phyloP scores from a whole-genome alignment of 2,113 vertebrate species.

The Galbula dea region DNA sequence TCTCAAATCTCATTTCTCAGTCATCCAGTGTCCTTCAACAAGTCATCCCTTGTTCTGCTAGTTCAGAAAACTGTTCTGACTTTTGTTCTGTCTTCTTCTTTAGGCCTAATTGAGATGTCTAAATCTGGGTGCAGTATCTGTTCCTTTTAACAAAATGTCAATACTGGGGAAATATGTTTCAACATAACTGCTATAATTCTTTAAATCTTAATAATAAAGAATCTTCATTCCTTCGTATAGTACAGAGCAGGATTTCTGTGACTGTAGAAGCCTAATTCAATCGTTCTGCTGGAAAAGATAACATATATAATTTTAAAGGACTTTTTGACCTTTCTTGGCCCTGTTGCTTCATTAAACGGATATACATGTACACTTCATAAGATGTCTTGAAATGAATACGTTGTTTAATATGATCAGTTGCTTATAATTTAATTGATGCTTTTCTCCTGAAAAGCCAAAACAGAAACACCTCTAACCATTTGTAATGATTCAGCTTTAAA shows the following conservation, averaged over 20 bases:
- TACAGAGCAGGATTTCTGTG: not conserved
- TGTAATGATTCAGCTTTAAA: not conserved
- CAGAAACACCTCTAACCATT: not conserved
- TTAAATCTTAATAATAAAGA: not conserved
- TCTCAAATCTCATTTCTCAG: not conserved
- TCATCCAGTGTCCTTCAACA: not conserved
- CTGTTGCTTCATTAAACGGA: not conserved
- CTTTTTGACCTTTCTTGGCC: not conserved
- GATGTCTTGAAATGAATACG: not conserved
- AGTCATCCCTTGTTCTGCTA: not conserved
- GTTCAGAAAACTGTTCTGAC: not conserved
- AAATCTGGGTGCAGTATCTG: not conserved
- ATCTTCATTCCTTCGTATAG: not conserved
- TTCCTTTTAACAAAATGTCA: not conserved
- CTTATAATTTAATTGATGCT: not conserved
- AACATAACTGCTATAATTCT: not conserved
- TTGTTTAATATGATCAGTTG: not conserved
- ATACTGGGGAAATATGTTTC: not conserved
- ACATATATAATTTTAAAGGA: not conserved
- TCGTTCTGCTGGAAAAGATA: not conserved
- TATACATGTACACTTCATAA: not conserved
- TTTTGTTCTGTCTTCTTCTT: not conserved
- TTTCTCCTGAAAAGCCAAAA: slow-evolving; percentile 1
- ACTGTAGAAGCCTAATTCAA: not conserved
- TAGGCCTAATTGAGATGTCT: not conserved